Conservation (phyloP, 2,797 vertebrate species). For the Eleutherodactylus coqui region DNA sequence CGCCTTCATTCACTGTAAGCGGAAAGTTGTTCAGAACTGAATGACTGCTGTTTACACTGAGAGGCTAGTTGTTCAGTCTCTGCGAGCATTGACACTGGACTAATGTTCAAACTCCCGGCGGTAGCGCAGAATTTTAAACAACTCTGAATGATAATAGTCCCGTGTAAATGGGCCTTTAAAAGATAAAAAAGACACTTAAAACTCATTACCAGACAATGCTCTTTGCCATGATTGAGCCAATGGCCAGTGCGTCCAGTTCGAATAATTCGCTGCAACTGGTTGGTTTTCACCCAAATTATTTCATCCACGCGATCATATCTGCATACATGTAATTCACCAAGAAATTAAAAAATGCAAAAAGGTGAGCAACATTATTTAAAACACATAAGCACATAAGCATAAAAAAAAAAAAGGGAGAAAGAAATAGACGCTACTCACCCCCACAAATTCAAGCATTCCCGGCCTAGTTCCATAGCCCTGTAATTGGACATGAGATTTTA, state of each 20-base stretch:
- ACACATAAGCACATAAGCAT: no score
- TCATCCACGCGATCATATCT: slow-evolving; percentile 93
- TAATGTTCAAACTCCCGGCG: no score
- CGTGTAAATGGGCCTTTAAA: no score
- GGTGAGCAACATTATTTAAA: neutral
- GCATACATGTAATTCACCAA: slow-evolving; percentile 8
- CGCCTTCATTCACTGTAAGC: no score
- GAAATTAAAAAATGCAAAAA: neutral
- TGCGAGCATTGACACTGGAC: no score
- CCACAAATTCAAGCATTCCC: slow-evolving; percentile 93
- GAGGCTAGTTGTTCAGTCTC: no score
- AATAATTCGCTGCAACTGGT: slow-evolving; percentile 93
- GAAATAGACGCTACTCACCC: slow-evolving; percentile 78
- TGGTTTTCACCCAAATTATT: slow-evolving; percentile 97
- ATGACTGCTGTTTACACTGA: no score
- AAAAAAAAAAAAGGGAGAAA: no score
- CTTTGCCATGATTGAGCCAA: slow-evolving; percentile 94
- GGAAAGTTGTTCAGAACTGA: no score
- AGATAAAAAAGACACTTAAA: neutral
- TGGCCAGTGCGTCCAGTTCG: slow-evolving; percentile 91
- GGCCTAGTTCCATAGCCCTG: slow-evolving; percentile 93
- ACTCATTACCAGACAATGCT: slow-evolving; percentile 86
- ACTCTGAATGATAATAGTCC: no score
- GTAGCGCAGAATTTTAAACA: no score
- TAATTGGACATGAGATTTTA: neutral